These are phyloP conservation scores for Gallinago solitaria DNA, from an alignment of 2,797 vertebrate genomes.

Conservation along the genomic window DNA sequence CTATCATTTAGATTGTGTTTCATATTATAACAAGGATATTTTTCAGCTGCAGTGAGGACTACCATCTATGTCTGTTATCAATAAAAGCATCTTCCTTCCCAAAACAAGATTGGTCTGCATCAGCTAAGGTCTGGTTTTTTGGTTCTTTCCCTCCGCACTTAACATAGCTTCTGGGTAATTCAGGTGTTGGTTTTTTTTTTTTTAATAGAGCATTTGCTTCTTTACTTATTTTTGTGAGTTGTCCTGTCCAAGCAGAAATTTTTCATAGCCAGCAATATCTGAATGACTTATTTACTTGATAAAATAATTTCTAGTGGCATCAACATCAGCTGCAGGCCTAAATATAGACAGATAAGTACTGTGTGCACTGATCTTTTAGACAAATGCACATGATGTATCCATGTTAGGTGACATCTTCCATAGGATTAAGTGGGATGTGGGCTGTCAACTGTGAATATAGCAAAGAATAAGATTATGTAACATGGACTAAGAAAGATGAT, in stretches of 20 bases:
- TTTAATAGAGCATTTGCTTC: background rate
- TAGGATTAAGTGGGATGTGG: background rate
- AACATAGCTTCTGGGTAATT: background rate
- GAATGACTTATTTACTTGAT: background rate
- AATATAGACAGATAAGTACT: background rate
- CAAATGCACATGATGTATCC: background rate
- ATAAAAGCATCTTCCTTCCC: background rate
- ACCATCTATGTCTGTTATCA: background rate
- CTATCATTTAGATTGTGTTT: background rate
- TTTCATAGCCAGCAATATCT: background rate
- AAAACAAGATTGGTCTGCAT: background rate
- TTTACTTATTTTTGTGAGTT: background rate
- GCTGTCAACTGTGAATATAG: background rate
- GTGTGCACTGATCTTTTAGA: background rate
- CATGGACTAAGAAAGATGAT: background rate
- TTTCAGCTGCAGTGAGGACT: background rate
- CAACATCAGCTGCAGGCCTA: background rate
- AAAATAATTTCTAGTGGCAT: conserved; percentile 7
- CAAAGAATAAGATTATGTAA: background rate
- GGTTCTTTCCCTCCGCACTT: background rate
- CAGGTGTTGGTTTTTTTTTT: background rate
- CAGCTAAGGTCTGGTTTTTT: background rate
- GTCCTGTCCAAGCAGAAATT: background rate
- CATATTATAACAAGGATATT: background rate
- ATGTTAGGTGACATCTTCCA: background rate